Conservation (phyloP, 1,140 invertebrate genomes). For the Hesperophylax magnus region DNA sequence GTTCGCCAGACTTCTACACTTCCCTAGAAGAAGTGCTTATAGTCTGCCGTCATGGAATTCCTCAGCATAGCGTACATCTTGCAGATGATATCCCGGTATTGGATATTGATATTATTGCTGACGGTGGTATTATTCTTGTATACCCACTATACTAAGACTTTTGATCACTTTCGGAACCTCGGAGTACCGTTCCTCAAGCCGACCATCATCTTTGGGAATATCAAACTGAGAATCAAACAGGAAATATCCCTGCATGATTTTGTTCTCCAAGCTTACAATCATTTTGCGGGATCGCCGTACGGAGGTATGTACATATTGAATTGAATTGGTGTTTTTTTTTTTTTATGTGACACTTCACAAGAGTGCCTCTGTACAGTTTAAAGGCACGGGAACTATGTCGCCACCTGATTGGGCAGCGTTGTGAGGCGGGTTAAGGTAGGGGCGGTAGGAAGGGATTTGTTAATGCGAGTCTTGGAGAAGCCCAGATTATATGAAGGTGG, state of each 20-base stretch:
- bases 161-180: constrained; percentile 65
- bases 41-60: constrained; percentile 23
- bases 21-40: too few species aligned
- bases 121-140: constrained; percentile 62
- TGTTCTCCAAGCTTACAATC: constrained; percentile 65
- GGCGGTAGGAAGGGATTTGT: too few species aligned
- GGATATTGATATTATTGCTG: constrained; percentile 62
- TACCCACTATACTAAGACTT: constrained; percentile 64
- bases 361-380: too few species aligned
- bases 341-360: too few species aligned
- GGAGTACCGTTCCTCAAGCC: constrained; percentile 64
- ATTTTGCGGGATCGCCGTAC: constrained; percentile 66
- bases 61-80: constrained; percentile 39
- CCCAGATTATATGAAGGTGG: too few species aligned
- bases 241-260: constrained; percentile 66
- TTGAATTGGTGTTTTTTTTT: too few species aligned
- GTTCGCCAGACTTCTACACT: too few species aligned
- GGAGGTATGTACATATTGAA: constrained; percentile 62
- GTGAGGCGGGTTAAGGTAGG: too few species aligned
- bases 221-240: constrained; percentile 61
- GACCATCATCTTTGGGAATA: constrained; percentile 66
- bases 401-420: too few species aligned
- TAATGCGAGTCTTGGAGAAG: too few species aligned
- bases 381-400: too few species aligned
- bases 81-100: constrained; percentile 61